phyloP scores from a whole-genome alignment of 2,797 vertebrate genomes.

The Poeciliopsis turneri region DNA sequence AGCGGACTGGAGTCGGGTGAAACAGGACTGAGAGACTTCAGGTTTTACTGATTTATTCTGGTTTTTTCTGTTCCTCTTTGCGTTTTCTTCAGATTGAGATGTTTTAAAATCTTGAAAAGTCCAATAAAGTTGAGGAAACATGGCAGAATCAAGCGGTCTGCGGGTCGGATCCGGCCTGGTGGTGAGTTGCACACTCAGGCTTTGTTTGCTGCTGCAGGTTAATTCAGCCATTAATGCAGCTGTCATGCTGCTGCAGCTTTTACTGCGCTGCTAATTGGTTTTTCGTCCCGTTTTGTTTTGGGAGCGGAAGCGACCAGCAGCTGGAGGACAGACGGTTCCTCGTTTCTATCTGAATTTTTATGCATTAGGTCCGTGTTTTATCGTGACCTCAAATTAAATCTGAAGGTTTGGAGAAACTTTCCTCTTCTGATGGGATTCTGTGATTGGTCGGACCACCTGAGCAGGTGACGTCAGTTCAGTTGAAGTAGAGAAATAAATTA shows the following conservation, averaged over 20 bases:
- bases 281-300: conserved; percentile 81
- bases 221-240: conserved; percentile 77
- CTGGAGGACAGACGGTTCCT: conserved; percentile 5
- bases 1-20: too few relatives aligned
- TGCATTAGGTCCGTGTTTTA: background rate
- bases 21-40: background rate
- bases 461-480: background rate
- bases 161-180: background rate
- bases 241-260: conserved; percentile 77
- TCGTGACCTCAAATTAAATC: background rate
- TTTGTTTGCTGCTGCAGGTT: too few relatives aligned
- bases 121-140: too few relatives aligned
- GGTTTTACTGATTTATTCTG: background rate
- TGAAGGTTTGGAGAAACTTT: background rate
- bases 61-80: background rate
- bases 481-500: too few relatives aligned
- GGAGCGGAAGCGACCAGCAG: conserved; percentile 60
- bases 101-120: too few relatives aligned
- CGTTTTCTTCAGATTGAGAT: too few relatives aligned
- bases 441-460: background rate
- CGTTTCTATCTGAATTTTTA: too few relatives aligned
- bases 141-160: too few relatives aligned
- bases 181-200: background rate
- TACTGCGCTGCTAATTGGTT: conserved; percentile 76
- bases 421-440: background rate